A percentile compares a stretch with the other conserved stretches of the same genome.
phyloP scores from a whole-genome alignment of 2,888 invertebrate genomes.

The Cristatella mucedo region DNA sequence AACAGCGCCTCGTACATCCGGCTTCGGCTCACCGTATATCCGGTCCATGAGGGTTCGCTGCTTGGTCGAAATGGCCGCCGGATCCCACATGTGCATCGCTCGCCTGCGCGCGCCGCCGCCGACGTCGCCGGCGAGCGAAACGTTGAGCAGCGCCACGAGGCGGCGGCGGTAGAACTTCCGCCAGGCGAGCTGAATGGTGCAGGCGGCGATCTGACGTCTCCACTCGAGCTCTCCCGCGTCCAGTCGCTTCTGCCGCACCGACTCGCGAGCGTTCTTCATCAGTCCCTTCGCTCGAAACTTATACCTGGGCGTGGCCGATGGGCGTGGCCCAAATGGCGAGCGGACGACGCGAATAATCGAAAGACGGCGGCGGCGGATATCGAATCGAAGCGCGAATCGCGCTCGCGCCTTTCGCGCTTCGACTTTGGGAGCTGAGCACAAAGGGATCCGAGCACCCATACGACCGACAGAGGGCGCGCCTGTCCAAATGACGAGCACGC shows the following conservation, averaged over 20 bases:
- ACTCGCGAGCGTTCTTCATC: slow-evolving; percentile 20
- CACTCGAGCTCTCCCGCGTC: slow-evolving; percentile 25
- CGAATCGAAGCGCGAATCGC: no score
- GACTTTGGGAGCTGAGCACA: no score
- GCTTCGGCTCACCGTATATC: slow-evolving; percentile 23
- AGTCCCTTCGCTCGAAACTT: slow-evolving; percentile 16
- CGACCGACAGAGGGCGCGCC: no score
- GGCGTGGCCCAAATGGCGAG: no score
- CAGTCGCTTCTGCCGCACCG: slow-evolving; percentile 20
- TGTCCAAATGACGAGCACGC: no score
- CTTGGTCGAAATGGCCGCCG: slow-evolving; percentile 25
- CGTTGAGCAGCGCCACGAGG: slow-evolving; percentile 19
- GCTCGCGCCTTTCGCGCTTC: no score
- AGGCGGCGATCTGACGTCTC: slow-evolving; percentile 27
- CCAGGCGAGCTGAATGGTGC: slow-evolving; percentile 33
- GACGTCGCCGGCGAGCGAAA: slow-evolving; percentile 19
- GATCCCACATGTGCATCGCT: slow-evolving; percentile 27
- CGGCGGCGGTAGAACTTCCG: slow-evolving; percentile 27
- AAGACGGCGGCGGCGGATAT: no score
- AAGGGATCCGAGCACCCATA: no score
- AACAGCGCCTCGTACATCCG: neutral
- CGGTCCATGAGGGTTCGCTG: slow-evolving; percentile 23
- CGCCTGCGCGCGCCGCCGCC: no score
- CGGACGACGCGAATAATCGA: no score
- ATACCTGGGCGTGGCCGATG: no score